Conservation (phyloP, 2,113 vertebrate species). For the Tachysurus vachellii region DNA sequence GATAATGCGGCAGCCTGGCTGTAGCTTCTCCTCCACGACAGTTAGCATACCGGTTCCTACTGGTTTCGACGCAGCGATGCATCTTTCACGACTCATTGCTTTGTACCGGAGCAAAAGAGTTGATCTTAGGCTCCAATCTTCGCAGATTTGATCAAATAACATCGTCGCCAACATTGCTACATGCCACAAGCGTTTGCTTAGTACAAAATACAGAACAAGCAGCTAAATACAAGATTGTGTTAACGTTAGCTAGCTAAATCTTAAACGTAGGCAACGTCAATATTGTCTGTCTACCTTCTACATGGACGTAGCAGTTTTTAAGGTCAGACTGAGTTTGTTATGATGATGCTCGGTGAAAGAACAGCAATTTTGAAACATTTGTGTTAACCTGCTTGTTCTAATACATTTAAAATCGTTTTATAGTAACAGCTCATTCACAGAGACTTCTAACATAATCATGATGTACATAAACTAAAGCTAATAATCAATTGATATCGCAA, state of each 20-base stretch:
- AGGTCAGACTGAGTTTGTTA: background rate
- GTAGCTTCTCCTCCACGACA: constrained; percentile 20
- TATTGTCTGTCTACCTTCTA: background rate
- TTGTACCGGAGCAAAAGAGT: background rate
- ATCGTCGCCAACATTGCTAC: background rate
- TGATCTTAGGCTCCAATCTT: background rate
- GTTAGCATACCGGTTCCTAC: background rate
- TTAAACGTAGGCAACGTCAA: background rate
- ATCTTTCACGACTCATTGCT: too few relatives aligned
- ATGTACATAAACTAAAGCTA: background rate
- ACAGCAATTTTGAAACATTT: background rate
- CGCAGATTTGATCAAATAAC: background rate
- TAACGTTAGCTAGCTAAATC: background rate
- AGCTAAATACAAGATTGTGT: background rate
- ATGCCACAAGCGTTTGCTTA: background rate
- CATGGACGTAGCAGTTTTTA: background rate
- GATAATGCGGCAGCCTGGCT: constrained; percentile 74
- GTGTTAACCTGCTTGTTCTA: background rate
- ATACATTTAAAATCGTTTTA: background rate
- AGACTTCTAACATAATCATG: background rate
- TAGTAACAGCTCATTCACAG: background rate
- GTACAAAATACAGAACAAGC: background rate
- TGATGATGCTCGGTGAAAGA: background rate
- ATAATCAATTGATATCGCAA: background rate
- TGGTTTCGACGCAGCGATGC: background rate